Evolutionary conservation across 1,140 invertebrate genomes (phyloP), one percentile per base, ranked within the genome.

Genomic region (Anoplophora glabripennis): DNA sequence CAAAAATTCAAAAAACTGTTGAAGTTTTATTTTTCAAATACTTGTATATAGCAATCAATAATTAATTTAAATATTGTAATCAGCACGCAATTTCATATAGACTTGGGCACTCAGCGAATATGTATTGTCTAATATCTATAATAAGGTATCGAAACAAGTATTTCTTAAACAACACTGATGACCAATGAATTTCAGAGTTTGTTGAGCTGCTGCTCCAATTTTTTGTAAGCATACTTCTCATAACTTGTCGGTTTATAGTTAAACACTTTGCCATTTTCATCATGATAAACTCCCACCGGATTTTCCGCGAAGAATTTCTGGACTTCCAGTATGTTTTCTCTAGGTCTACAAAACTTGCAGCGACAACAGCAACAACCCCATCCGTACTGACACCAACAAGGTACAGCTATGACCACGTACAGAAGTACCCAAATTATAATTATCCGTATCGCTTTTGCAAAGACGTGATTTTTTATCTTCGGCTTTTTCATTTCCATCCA

Each of bases 321-420:
- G 8, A 69, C 60, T 47, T 66, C 62, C 28, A 73, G 65, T 34
- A 74, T 73, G 36, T 53, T 45, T 42, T 63, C 28, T 14, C 53
- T 46, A 9, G 72, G 73, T 58, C 59, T 61, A 46, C 72, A 75
- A 40, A 65, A 67, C 62, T 69, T 66, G 48, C 67, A 74, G 44
- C 60, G 41, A 17, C 69, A 74, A 51, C 72, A 75, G 56, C 72
- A 74, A 46, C 72, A 74, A 52, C 72, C 72, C 72, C 71, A 75
- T 35, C 73, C 73, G 61, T 61, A 53, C 41, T 67, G 63, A 63
- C 71, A 74, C 72, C 72, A 75, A 34, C 63, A 66, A 3, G 73
- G 72, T 38, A 75, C 47, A n/a, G 73, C 73, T 53, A 74, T 71
- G 8, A 70, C 8, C 10, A 64, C 4, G 60, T 75, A 75, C 28